Evolutionary conservation across 2,888 invertebrate species (phyloP).

Genomic region (Miltochrista miniata): DNA sequence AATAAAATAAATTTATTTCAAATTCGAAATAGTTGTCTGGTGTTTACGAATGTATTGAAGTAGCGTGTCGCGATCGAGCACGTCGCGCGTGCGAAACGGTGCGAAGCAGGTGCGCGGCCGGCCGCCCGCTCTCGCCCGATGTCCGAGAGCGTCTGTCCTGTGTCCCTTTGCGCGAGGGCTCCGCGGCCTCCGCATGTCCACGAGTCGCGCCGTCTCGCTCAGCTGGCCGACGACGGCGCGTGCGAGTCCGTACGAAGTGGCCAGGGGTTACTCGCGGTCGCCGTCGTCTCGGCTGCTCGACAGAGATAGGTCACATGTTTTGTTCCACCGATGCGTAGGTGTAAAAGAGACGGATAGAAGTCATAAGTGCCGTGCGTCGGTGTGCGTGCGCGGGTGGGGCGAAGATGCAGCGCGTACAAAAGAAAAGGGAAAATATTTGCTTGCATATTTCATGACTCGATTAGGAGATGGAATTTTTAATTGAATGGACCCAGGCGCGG

Average conservation of each 20-base stretch:
- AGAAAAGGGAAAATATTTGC: slow-evolving; percentile 84
- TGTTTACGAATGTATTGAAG: slow-evolving; percentile 66
- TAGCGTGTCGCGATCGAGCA: slow-evolving; percentile 69
- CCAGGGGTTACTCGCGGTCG: slow-evolving; percentile 84
- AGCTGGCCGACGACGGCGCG: slow-evolving; percentile 79
- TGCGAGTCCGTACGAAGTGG: slow-evolving; percentile 81
- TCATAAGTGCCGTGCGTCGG: slow-evolving; percentile 78
- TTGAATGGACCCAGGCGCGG: slow-evolving; percentile 77
- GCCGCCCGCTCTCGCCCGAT: slow-evolving; percentile 83
- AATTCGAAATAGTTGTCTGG: slow-evolving; percentile 51
- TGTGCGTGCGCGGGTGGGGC: slow-evolving; percentile 84
- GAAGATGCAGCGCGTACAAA: slow-evolving; percentile 82
- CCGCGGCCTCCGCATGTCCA: slow-evolving; percentile 78
- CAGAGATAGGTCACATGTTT: slow-evolving; percentile 63
- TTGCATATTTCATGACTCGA: slow-evolving; percentile 84
- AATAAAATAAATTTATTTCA: slow-evolving; percentile 35
- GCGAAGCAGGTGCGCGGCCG: slow-evolving; percentile 78
- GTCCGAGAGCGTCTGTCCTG: slow-evolving; percentile 84
- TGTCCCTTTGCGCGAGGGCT: slow-evolving; percentile 83
- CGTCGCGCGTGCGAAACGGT: slow-evolving; percentile 71
- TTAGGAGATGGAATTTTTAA: slow-evolving; percentile 84
- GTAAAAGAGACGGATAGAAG: slow-evolving; percentile 65
- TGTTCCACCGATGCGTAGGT: slow-evolving; percentile 48
- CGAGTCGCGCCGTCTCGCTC: slow-evolving; percentile 76
- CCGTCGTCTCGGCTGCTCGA: slow-evolving; percentile 74